Evolutionary conservation across 2,113 vertebrate genomes (phyloP).

Genomic region (Lampris megalopsis): DNA sequence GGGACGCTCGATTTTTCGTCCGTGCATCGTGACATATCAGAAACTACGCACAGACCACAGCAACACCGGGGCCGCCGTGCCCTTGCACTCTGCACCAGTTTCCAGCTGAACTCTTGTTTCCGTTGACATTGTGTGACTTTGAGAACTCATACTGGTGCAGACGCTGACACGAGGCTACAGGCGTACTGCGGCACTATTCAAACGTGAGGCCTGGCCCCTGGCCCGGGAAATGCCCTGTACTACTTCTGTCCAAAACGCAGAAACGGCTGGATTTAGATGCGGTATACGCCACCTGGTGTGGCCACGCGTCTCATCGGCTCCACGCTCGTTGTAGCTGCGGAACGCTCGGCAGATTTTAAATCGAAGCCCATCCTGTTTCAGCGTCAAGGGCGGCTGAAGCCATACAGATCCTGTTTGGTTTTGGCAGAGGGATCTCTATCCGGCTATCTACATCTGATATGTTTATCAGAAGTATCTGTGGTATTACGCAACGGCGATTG

Average conservation of each 20-base stretch:
- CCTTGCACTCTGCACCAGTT: no score
- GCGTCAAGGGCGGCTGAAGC: slow-evolving; percentile 23
- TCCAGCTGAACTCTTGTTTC: no score
- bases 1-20: no score
- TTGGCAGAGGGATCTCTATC: slow-evolving; percentile 39
- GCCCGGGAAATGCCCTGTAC: not conserved
- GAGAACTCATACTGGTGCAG: not conserved
- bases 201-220: not conserved
- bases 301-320: not conserved
- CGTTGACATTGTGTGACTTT: not conserved
- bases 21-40: no score
- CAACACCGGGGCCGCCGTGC: no score
- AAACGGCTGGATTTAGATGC: not conserved
- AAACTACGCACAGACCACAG: no score
- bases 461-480: slow-evolving; percentile 37
- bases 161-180: not conserved
- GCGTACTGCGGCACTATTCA: not conserved
- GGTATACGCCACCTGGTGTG: not conserved
- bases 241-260: not conserved
- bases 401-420: slow-evolving; percentile 55
- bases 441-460: slow-evolving; percentile 56
- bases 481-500: slow-evolving; percentile 37
- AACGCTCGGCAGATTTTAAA: slow-evolving; percentile 26
- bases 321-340: slow-evolving; percentile 16
- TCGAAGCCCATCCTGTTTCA: slow-evolving; percentile 41